These are phyloP conservation scores for Aspidiotus rigidus DNA, from an alignment of 2,888 invertebrate genomes.

Conservation along the genomic window DNA sequence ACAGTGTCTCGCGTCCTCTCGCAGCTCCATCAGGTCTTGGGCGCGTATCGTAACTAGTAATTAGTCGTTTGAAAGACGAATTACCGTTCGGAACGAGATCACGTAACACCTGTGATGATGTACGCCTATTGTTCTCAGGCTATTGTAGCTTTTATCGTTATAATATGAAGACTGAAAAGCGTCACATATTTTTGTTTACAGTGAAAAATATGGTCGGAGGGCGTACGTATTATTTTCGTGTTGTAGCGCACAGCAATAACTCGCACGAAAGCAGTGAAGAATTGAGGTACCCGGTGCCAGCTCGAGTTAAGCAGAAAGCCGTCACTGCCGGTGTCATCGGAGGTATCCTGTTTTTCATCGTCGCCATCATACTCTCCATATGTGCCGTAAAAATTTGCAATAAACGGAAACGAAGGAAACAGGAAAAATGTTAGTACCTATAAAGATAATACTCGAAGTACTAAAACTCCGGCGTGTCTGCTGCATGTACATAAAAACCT, in stretches of 20 bases:
- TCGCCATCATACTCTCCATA: slow-evolving; percentile 91
- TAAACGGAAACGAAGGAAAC: slow-evolving; percentile 91
- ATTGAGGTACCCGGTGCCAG: slow-evolving; percentile 80
- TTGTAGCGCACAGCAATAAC: slow-evolving; percentile 76
- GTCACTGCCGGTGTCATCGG: slow-evolving; percentile 94
- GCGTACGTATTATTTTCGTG: slow-evolving; percentile 83
- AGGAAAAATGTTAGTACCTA: slow-evolving; percentile 59
- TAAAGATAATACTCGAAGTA: too few species aligned
- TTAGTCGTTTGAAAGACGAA: too few species aligned
- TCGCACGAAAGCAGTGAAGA: slow-evolving; percentile 80
- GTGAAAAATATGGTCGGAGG: slow-evolving; percentile 87
- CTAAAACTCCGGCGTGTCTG: too few species aligned
- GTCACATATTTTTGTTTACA: slow-evolving; percentile 44
- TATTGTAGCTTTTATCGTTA: too few species aligned
- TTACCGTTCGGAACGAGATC: too few species aligned
- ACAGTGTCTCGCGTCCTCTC: too few species aligned
- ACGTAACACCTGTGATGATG: too few species aligned
- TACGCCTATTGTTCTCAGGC: too few species aligned
- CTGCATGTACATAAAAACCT: too few species aligned
- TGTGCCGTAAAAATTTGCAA: slow-evolving; percentile 97
- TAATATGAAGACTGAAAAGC: not conserved
- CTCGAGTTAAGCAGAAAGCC: slow-evolving; percentile 86
- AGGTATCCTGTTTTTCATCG: slow-evolving; percentile 92
- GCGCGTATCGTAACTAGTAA: too few species aligned
- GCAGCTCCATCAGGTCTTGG: too few species aligned